Evolutionary conservation across 2,797 vertebrate genomes (phyloP).

Genomic region (Pteropus rufus): DNA sequence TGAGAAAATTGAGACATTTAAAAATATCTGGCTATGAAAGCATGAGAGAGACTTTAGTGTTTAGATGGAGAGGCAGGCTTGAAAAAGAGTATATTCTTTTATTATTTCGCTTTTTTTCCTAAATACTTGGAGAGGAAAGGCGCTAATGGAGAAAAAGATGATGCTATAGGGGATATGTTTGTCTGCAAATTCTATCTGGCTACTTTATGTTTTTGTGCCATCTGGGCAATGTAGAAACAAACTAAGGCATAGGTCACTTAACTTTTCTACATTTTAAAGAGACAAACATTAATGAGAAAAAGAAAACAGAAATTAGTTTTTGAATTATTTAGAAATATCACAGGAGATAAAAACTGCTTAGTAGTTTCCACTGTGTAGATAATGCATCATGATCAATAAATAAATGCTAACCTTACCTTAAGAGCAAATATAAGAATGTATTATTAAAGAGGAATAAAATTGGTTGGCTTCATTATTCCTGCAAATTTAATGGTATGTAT

Average conservation of each 20-base stretch:
- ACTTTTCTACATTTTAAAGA: slow-evolving; percentile 68
- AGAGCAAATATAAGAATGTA: slow-evolving; percentile 79
- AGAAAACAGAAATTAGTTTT: slow-evolving; percentile 74
- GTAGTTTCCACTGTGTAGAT: slow-evolving; percentile 79
- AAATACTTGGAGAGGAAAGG: neutral
- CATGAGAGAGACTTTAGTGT: neutral
- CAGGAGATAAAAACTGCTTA: slow-evolving; percentile 82
- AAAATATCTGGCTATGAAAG: neutral
- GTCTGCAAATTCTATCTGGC: neutral
- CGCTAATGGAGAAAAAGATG: neutral
- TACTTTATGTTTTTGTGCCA: neutral
- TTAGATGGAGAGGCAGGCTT: neutral
- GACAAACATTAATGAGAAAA: slow-evolving; percentile 73
- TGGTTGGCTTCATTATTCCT: slow-evolving; percentile 81
- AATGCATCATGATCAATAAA: slow-evolving; percentile 84
- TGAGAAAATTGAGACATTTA: neutral
- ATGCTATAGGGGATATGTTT: neutral
- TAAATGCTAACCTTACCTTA: slow-evolving; percentile 77
- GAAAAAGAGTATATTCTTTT: neutral
- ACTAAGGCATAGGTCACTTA: slow-evolving; percentile 32
- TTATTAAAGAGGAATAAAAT: slow-evolving; percentile 82
- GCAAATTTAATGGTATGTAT: slow-evolving; percentile 73
- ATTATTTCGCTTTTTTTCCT: neutral
- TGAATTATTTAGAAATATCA: slow-evolving; percentile 84
- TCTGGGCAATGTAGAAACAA: slow-evolving; percentile 19